Evolutionary conservation across 2,888 invertebrate genomes (phyloP).

Genomic region (Xestoiulus laeticollis): DNA sequence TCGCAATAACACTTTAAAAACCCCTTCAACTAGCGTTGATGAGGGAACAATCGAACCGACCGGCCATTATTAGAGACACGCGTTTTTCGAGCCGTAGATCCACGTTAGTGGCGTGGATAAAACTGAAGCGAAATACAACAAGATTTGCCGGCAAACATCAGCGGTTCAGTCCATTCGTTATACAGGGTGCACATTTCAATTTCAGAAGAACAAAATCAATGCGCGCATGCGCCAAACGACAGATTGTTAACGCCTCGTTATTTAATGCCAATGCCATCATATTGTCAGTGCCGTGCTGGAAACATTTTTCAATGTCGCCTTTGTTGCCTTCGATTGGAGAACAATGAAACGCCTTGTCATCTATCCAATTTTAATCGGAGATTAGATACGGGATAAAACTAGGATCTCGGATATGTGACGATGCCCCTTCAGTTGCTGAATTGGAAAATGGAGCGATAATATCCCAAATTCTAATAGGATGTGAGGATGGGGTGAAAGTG

Average conservation of each 20-base stretch:
- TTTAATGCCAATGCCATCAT: neutral
- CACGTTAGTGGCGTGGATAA: neutral
- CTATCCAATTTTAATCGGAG: neutral
- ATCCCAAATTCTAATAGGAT: neutral
- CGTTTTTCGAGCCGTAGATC: neutral
- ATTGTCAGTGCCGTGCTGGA: neutral
- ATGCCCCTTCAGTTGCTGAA: neutral
- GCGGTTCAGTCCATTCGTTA: neutral
- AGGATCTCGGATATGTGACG: neutral
- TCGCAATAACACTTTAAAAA: neutral
- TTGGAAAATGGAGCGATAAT: neutral
- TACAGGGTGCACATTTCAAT: neutral
- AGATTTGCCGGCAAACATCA: neutral
- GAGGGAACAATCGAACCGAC: neutral
- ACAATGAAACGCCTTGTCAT: neutral
- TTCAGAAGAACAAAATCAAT: neutral
- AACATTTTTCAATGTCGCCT: constrained; percentile 12
- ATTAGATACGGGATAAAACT: neutral
- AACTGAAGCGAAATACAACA: neutral
- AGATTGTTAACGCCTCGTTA: neutral
- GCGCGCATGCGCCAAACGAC: neutral
- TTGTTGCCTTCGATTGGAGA: neutral
- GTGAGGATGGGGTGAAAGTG: neutral
- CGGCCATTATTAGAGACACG: constrained; percentile 27
- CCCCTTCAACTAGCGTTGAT: neutral